Conservation (phyloP, 1,140 invertebrate species). For the Ceratina japonica region DNA sequence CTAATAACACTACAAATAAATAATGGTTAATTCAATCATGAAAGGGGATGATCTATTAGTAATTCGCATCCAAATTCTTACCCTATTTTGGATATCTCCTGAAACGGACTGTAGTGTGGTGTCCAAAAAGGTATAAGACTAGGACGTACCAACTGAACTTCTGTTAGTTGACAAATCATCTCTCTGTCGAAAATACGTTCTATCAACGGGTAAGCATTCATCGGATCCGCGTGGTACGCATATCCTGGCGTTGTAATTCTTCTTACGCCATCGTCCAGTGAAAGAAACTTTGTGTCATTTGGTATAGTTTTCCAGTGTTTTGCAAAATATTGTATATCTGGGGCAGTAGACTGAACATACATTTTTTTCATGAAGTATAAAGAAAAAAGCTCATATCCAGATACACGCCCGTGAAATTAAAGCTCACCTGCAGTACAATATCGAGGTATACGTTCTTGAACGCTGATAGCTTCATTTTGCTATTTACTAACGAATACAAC, state of each 20-base stretch:
- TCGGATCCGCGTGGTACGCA: slow-evolving; percentile 55
- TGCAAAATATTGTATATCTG: slow-evolving; percentile 52
- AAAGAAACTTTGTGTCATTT: slow-evolving; percentile 24
- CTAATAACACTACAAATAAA: slow-evolving; percentile 37
- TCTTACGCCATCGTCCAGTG: slow-evolving; percentile 36
- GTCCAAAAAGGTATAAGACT: slow-evolving; percentile 28
- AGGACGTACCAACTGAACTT: slow-evolving; percentile 57
- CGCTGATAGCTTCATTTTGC: slow-evolving; percentile 37
- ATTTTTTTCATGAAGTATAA: neutral
- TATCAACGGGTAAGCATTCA: slow-evolving; percentile 44
- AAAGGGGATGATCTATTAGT: neutral
- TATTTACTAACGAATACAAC: slow-evolving; percentile 36
- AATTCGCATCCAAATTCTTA: slow-evolving; percentile 1
- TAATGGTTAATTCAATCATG: neutral
- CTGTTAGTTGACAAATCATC: slow-evolving; percentile 63
- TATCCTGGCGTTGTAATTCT: slow-evolving; percentile 23
- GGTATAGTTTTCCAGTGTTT: slow-evolving; percentile 46
- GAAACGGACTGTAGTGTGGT: slow-evolving; percentile 32
- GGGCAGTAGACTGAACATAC: slow-evolving; percentile 14
- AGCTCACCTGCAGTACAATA: slow-evolving; percentile 43
- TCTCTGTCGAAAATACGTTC: slow-evolving; percentile 43
- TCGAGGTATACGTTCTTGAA: slow-evolving; percentile 33
- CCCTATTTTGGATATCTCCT: slow-evolving; percentile 57
- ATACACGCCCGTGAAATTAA: neutral
- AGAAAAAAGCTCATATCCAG: neutral